These are phyloP conservation scores for Pyralis farinalis DNA, from an alignment of 2,888 invertebrate genomes.

Conservation along the genomic window DNA sequence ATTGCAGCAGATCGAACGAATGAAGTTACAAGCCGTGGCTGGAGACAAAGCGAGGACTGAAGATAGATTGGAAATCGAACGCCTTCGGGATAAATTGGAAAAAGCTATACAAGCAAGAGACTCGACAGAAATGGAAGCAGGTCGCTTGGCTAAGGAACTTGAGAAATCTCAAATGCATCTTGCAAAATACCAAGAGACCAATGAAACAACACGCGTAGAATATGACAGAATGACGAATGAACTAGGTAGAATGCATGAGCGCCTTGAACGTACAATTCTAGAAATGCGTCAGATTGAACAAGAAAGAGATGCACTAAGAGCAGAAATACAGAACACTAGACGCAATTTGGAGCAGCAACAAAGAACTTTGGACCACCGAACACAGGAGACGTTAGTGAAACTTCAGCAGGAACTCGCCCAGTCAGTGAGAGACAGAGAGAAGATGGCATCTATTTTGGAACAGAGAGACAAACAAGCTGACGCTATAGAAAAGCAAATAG, in stretches of 20 bases:
- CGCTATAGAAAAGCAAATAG: conserved; percentile 91
- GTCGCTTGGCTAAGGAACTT: conserved; percentile 90
- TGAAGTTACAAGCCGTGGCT: conserved; percentile 85
- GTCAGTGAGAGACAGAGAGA: conserved; percentile 87
- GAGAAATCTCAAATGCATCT: conserved; percentile 93
- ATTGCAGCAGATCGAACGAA: conserved; percentile 86
- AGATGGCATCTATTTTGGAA: conserved; percentile 88
- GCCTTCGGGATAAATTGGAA: conserved; percentile 91
- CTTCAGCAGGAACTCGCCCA: conserved; percentile 87
- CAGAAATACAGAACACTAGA: conserved; percentile 84
- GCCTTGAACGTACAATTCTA: conserved; percentile 86
- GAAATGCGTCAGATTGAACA: conserved; percentile 87
- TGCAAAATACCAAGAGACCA: conserved; percentile 90
- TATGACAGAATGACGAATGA: conserved; percentile 92
- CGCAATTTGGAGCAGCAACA: conserved; percentile 84
- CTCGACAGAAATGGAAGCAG: conserved; percentile 92
- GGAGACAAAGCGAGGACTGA: conserved; percentile 84
- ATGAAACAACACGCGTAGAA: conserved; percentile 91
- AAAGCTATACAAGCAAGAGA: conserved; percentile 91
- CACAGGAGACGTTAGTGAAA: conserved; percentile 87
- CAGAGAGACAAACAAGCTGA: conserved; percentile 90
- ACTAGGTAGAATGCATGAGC: conserved; percentile 89
- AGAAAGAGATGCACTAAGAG: conserved; percentile 86
- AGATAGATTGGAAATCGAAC: conserved; percentile 90
- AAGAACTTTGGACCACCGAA: conserved; percentile 83